phyloP scores from a whole-genome alignment of 2,113 vertebrate species.

The Halichoerus grypus region DNA sequence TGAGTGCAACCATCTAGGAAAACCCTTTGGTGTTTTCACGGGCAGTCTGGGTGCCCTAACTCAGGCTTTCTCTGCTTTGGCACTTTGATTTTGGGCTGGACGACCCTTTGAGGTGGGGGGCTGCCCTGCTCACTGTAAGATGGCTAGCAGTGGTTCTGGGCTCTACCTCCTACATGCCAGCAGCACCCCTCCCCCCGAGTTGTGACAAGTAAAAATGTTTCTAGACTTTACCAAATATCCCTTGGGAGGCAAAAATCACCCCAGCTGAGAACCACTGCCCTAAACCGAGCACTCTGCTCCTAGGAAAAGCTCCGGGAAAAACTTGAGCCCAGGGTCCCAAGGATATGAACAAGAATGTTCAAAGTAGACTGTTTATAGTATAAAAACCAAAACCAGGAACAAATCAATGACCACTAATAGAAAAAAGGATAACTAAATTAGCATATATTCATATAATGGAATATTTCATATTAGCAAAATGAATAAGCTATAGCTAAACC shows the following conservation, averaged over 20 bases:
- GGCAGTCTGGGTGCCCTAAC: background rate
- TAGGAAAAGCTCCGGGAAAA: background rate
- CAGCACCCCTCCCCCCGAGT: too few relatives aligned
- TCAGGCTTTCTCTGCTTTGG: background rate
- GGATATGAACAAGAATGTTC: background rate
- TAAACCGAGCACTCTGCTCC: background rate
- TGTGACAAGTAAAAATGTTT: background rate
- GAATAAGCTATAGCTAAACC: background rate
- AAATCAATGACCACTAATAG: background rate
- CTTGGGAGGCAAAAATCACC: background rate
- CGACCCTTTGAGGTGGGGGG: fast-evolving
- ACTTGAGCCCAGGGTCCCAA: background rate
- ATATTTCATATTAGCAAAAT: background rate
- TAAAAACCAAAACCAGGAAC: background rate
- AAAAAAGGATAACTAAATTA: background rate
- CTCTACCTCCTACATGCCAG: background rate
- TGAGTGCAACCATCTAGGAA: background rate
- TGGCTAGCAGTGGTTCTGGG: background rate
- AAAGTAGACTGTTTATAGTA: background rate
- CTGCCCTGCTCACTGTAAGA: background rate
- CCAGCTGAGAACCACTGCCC: background rate
- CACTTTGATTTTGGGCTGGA: background rate
- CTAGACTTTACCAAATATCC: background rate
- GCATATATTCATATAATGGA: background rate
- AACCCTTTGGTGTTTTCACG: background rate